These are phyloP conservation scores for Anoplophora glabripennis DNA, from an alignment of 1,140 invertebrate species.

Conservation along the genomic window DNA sequence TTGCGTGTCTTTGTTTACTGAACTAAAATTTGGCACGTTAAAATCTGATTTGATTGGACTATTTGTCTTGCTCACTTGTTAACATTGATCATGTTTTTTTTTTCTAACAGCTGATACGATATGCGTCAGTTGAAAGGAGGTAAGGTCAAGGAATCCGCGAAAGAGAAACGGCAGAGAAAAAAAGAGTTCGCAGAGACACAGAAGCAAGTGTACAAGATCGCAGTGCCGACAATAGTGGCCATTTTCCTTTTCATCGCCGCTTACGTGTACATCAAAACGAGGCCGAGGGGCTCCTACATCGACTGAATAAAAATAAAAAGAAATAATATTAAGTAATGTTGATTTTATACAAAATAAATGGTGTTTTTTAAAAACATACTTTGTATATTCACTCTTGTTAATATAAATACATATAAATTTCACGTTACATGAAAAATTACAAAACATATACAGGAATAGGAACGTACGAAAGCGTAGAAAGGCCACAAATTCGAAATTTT, in stretches of 20 bases:
- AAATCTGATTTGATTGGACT: no score
- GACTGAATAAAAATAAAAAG: constrained; percentile 17
- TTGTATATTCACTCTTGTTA: constrained; percentile 16
- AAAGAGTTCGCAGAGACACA: constrained; percentile 77
- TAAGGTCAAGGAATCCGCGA: constrained; percentile 77
- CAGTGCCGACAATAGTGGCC: constrained; percentile 66
- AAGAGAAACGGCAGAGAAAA: constrained; percentile 78
- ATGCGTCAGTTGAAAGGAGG: constrained; percentile 58
- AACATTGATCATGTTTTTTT: no score
- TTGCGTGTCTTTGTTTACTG: no score
- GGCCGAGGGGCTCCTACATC: constrained; percentile 51
- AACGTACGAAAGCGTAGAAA: background rate
- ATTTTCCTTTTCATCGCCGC: constrained; percentile 69
- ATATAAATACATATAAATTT: constrained; percentile 21
- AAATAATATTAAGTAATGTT: constrained; percentile 2
- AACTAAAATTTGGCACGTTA: no score
- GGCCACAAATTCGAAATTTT: background rate
- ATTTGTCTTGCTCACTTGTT: no score
- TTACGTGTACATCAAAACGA: constrained; percentile 75
- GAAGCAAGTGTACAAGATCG: constrained; percentile 71
- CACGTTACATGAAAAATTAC: constrained; percentile 14
- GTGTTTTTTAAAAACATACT: constrained; percentile 16
- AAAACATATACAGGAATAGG: background rate
- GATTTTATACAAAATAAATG: constrained; percentile 23
- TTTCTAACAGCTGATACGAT: no score